Base-by-base conservation (phyloP, 2,888 invertebrate species). In the Euproctis similis region DNA sequence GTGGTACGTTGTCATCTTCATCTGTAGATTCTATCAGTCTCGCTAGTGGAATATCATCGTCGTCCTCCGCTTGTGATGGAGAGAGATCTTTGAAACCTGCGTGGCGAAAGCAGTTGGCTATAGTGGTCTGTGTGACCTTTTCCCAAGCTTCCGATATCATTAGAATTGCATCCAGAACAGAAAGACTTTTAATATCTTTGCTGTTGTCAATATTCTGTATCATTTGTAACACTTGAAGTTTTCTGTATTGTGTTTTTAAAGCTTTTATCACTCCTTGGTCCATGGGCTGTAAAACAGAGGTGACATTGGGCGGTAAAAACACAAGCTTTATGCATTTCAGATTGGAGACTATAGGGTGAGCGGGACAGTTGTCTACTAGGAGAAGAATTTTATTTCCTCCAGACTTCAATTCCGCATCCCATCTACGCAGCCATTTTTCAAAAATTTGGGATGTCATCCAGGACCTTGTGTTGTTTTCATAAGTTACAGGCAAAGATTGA, bases 71-170 rank as follows among this genome's bases (percentile, higher is more conserved):
- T n/a, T n/a, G n/a, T n/a, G n/a, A n/a, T n/a, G n/a, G n/a, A n/a
- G n/a, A n/a, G n/a, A n/a, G n/a, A n/a, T n/a, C 39, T 30, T 49
- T 47, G 39, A 53, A 54, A 40, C 55, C 52, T 39, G 54, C 46
- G 41, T 46, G 45, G 24, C 39, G 27, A 40, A 49, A 55, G 34
- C 46, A 49, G 30, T 53, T 51, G 11, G 34, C 36, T 41, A n/a
- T n/a, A n/a, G n/a, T n/a, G n/a, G n/a, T n/a, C n/a, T n/a, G n/a
- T n/a, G n/a, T n/a, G n/a, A n/a, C 39, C 16, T 46, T 40, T 41
- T 49, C 39, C 55, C 50, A 56, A 28, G 49, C 46, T 50, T 52
- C 50, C 26, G 40, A 36, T 31, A 51, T 40, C 49, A 51, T 47
- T 30, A 44, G 33, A 33, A 52, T 51, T 33, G 53, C 55, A 38